Conservation (phyloP, 2,113 vertebrate genomes). For the Speoplatyrhinus poulsoni region DNA sequence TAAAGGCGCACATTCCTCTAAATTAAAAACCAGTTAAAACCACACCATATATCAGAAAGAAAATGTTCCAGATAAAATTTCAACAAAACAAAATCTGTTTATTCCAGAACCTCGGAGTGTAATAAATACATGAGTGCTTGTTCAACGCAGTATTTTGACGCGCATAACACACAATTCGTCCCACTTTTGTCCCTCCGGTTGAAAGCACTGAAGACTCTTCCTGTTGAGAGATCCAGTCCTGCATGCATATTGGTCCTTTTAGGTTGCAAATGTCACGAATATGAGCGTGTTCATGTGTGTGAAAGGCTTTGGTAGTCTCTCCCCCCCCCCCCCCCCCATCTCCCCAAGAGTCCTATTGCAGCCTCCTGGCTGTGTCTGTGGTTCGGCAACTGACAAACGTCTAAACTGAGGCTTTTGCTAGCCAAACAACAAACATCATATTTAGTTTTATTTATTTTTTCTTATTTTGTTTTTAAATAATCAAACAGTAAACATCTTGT, state of each 20-base stretch:
- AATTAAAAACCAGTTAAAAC: constrained; percentile 16
- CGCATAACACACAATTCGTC: constrained; percentile 12
- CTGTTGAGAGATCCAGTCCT: constrained; percentile 31
- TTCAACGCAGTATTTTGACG: constrained; percentile 44
- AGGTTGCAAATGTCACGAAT: constrained; percentile 56
- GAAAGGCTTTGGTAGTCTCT: constrained; percentile 72
- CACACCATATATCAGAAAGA: constrained; percentile 8
- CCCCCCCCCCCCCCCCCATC: background rate
- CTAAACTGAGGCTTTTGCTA: constrained; percentile 1
- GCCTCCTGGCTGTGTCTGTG: constrained; percentile 53
- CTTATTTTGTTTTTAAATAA: constrained; percentile 26
- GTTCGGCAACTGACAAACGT: constrained; percentile 23
- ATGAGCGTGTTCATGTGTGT: constrained; percentile 18
- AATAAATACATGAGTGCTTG: constrained; percentile 87
- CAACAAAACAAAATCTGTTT: constrained; percentile 73
- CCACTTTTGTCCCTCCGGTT: constrained; percentile 25
- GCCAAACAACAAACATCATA: background rate
- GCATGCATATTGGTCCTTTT: constrained; percentile 60
- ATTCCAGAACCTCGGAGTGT: constrained; percentile 74
- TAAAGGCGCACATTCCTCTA: no score
- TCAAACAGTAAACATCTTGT: constrained; percentile 47
- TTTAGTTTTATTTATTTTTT: background rate
- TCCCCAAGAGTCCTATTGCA: constrained; percentile 62
- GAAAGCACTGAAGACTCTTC: constrained; percentile 44
- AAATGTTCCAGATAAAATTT: constrained; percentile 25